phyloP scores from a whole-genome alignment of 2,797 vertebrate species.

The Naso thynnoides region DNA sequence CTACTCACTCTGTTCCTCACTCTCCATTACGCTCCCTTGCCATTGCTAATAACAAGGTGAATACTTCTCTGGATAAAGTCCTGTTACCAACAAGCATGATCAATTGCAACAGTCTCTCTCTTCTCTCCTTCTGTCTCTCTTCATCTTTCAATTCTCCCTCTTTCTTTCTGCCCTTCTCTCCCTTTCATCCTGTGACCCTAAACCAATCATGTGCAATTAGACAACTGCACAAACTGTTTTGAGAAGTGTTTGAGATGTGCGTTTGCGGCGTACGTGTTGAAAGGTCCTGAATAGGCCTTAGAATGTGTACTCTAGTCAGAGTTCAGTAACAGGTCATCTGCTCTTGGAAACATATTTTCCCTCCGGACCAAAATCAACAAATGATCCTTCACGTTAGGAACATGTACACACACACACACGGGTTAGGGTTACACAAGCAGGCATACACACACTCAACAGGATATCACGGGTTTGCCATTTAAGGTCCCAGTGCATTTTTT shows the following conservation, averaged over 20 bases:
- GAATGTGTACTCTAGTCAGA: constrained; percentile 43
- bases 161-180: constrained; percentile 29
- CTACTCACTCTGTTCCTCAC: constrained; percentile 25
- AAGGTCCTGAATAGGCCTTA: constrained; percentile 58
- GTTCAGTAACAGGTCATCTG: constrained; percentile 79
- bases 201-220: constrained; percentile 80
- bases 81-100: constrained; percentile 43
- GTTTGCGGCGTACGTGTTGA: constrained; percentile 60
- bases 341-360: constrained; percentile 68
- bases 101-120: constrained; percentile 39
- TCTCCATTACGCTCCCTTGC: constrained; percentile 45
- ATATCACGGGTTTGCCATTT: constrained; percentile 46
- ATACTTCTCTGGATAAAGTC: constrained; percentile 32
- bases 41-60: constrained; percentile 52
- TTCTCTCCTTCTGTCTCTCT: constrained; percentile 44
- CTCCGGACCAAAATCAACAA: constrained; percentile 71
- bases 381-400: constrained; percentile 58
- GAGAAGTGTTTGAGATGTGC: constrained; percentile 65
- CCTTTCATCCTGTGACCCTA: constrained; percentile 53
- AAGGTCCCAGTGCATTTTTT: constrained; percentile 52
- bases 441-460: constrained; percentile 22
- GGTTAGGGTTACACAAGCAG: neutral
- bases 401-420: constrained; percentile 9
- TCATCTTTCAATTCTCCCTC: constrained; percentile 54
- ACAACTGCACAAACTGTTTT: constrained; percentile 72